phyloP scores from a whole-genome alignment of 2,113 vertebrate genomes.

The Ariopsis seemanni region DNA sequence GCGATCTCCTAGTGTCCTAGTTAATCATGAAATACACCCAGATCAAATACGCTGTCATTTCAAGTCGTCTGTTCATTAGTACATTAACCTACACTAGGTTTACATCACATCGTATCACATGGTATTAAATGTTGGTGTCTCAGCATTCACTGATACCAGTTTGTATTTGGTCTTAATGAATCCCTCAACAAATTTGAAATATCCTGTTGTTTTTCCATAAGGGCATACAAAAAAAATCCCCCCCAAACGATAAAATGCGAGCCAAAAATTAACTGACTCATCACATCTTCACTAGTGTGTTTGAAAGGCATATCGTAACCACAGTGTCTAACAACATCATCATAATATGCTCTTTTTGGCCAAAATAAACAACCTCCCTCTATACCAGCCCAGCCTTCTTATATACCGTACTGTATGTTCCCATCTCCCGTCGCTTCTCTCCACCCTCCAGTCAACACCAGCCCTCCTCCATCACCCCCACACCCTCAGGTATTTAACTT shows the following conservation, averaged over 20 bases:
- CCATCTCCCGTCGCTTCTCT: neutral
- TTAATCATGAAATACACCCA: too few species aligned
- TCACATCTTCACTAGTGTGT: neutral
- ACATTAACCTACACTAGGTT: neutral
- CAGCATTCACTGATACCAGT: neutral
- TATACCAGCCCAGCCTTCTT: neutral
- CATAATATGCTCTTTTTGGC: neutral
- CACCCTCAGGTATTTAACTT: conserved; percentile 34
- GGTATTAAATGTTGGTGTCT: neutral
- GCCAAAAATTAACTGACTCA: neutral
- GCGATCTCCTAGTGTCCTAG: too few species aligned
- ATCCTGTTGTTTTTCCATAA: neutral
- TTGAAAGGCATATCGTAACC: neutral
- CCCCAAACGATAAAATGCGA: too few species aligned
- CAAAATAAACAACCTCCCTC: neutral
- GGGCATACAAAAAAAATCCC: neutral
- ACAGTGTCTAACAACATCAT: too few species aligned
- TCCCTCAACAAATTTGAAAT: neutral
- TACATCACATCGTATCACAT: neutral
- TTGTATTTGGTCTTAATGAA: neutral
- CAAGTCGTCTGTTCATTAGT: too few species aligned
- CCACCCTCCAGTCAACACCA: conserved; percentile 1
- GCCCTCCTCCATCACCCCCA: neutral
- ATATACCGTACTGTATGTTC: neutral
- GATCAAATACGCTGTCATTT: too few species aligned